Evolutionary conservation across 1,140 invertebrate genomes (phyloP), one percentile per base, ranked within the genome.

Genomic region (Aphis craccivora): DNA sequence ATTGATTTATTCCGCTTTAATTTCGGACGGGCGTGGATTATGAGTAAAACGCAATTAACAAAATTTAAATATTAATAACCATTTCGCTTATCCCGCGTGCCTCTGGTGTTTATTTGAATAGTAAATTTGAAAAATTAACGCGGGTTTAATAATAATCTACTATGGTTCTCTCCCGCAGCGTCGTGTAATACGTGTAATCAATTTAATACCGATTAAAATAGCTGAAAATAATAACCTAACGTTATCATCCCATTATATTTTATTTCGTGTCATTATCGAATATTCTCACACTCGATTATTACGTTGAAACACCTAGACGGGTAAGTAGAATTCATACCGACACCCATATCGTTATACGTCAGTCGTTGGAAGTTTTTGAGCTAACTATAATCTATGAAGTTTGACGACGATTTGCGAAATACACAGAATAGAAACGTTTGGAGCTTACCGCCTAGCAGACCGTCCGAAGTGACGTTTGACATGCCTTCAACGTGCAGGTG

Each of bases 381-480:
- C 37, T 2, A 2, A 40, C 37, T 40, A 40, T 40, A 40, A 40
- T 3, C 37, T 40, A 40, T 40, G 37, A 40, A 1, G 37, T 40
- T 40, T 40, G 37, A 40, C 37, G 37, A 40, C 37, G 37, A 3
- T 40, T 40, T 2, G 37, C 1, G 37, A 40, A 3, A 40, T 40
- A 40, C 37, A 0, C 37, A 2, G 30, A 11, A 35, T n/a, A 5
- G n/a, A 35, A 18, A 35, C 18, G n/a, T 18, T 30, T 18, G 1
- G 5, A 90, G n/a, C 91, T 53, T 55, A 86, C 91, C 91, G 5
- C 84, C 86, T 11, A 93, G 81, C 35, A 93, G 37, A 7, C 91
- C 91, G 48, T 93, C 91, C 1, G 91, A 93, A 1, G 91, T 86
- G 35, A 93, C 91, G 51, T 93, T 55, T 0, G 20, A 25, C 45